Conservation (phyloP, 2,113 vertebrate genomes). For the Etia nguti region DNA sequence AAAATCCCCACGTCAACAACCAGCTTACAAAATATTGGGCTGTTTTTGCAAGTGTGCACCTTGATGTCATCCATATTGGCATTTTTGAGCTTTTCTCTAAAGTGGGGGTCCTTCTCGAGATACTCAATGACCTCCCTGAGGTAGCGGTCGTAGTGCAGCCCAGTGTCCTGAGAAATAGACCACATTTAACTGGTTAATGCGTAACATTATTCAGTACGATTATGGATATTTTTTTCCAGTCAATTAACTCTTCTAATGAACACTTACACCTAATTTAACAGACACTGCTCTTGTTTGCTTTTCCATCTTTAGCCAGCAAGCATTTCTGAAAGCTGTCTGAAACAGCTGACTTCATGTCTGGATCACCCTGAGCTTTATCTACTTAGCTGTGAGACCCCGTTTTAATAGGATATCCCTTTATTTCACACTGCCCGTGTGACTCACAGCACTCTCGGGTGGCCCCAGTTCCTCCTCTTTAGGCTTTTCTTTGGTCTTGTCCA, state of each 20-base stretch:
- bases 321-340: not conserved
- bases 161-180: constrained; percentile 78
- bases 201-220: not conserved
- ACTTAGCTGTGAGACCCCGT: not conserved
- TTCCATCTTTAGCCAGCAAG: not conserved
- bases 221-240: not conserved
- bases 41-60: constrained; percentile 57
- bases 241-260: not conserved
- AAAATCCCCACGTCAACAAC: not conserved
- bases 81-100: constrained; percentile 89
- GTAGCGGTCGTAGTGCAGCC: constrained; percentile 94
- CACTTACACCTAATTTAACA: not conserved
- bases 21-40: not conserved
- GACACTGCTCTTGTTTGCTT: not conserved
- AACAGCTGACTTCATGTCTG: not conserved
- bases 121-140: constrained; percentile 93
- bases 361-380: not conserved
- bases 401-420: not conserved
- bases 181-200: not conserved
- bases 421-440: constrained; percentile 14
- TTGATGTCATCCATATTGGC: constrained; percentile 92
- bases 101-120: constrained; percentile 91
- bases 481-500: constrained; percentile 83
- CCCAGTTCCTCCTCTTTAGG: constrained; percentile 68
- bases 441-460: constrained; percentile 78